A percentile compares a stretch with the other conserved stretches of the same genome.
These are phyloP conservation scores for Oedothorax gibbosus DNA, from an alignment of 1,140 invertebrate species.

Conservation along the genomic window DNA sequence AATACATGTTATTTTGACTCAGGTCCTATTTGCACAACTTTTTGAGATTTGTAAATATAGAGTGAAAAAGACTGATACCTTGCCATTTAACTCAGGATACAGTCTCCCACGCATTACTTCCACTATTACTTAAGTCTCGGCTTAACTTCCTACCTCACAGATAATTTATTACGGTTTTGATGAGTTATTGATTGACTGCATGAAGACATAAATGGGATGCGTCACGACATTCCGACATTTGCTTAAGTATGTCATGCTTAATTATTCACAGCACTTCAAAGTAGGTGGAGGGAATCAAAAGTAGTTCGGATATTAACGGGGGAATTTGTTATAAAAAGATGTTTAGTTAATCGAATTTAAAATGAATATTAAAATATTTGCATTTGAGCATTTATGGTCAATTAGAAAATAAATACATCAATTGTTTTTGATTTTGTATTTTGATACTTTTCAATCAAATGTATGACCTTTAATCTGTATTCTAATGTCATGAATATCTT, in stretches of 20 bases:
- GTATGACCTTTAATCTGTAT: too few relatives aligned
- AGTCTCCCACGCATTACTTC: background rate
- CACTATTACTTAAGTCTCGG: background rate
- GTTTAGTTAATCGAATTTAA: background rate
- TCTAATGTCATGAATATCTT: too few relatives aligned
- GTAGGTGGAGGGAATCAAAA: background rate
- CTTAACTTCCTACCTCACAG: slow-evolving; percentile 8
- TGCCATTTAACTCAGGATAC: background rate
- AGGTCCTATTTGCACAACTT: too few relatives aligned
- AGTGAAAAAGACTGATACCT: too few relatives aligned
- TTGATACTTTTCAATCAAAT: too few relatives aligned
- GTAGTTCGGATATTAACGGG: background rate
- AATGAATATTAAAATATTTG: too few relatives aligned
- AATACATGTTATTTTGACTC: too few relatives aligned
- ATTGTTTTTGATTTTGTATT: too few relatives aligned
- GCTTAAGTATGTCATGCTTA: background rate
- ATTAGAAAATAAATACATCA: too few relatives aligned
- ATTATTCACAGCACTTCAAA: slow-evolving; percentile 13
- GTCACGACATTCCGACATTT: slow-evolving; percentile 37
- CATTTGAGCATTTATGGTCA: too few relatives aligned
- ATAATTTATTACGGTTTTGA: background rate
- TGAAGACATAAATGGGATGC: slow-evolving; percentile 13
- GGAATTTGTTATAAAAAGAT: background rate
- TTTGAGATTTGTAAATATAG: too few relatives aligned
- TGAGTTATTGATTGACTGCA: slow-evolving; percentile 22